Evolutionary conservation across 2,888 invertebrate species (phyloP), one percentile per base, ranked within the genome.

Genomic region (Uloborus plumipes): DNA sequence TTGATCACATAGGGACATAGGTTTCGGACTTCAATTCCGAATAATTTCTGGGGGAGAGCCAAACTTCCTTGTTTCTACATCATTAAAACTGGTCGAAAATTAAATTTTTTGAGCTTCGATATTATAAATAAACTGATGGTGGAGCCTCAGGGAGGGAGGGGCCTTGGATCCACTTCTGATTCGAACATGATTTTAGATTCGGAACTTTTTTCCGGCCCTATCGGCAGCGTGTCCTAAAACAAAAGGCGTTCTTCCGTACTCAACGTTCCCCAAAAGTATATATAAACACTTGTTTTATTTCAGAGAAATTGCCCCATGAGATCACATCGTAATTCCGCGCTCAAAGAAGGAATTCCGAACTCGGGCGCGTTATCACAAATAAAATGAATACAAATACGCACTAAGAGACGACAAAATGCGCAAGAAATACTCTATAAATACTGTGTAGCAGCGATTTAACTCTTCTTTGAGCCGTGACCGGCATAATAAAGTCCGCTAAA

Each of bases 361-460:
- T n/a, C 39, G 16, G 16, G 47, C 49, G 14, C 20, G 26, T 16
- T 65, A 13, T 16, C 65, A 20, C 20, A 49, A 49, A 65, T 39
- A 39, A 64, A n/a, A 49, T 49, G 66, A 51, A 66, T 66, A 51
- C 66, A 66, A 66, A 66, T 66, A 9, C 3, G 50, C 47, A 15
- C 22, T 51, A 47, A 66, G 51, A 26, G 51, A 51, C 20, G 66
- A 66, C 66, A 66, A 66, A 66, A 66, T 66, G 39, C 66, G 22
- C 66, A 51, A 47, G 51, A 66, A 66, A 22, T 66, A 47, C 66
- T 66, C 66, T 66, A 66, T 66, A 66, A 66, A 66, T 66, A 66
- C 66, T 66, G 22, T 66, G 66, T 66, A 66, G 66, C 66, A 66
- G 66, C 66, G 51, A 66, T 66, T 66, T 66, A 14, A 51, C 66